Base-by-base conservation (phyloP, 2,888 invertebrate genomes). In the Axea sp. region DNA sequence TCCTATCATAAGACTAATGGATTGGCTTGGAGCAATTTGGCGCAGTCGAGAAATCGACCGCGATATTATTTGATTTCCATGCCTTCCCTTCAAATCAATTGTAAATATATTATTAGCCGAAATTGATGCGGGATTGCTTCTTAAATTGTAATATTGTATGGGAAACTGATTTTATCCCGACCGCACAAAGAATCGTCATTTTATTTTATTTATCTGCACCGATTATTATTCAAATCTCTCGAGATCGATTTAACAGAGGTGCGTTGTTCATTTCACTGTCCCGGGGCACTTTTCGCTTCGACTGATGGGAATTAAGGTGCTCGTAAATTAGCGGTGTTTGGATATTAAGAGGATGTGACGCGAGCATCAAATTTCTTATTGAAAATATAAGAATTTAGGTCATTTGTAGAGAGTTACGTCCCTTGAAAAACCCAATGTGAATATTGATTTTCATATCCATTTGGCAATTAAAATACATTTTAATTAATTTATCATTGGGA, bases 1-100 rank as follows among this genome's bases (percentile, higher is more conserved):
- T 77, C 72, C 57, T 71, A 67, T 60, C 45, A 72, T 67, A 35
- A 76, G 73, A 57, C 77, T 78, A 77, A 78, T 78, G 77, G 77
- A 79, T 78, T 77, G 77, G 68, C 68, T 62, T 28, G 35, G 51
- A 30, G 73, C 57, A 62, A 74, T 69, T 60, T 53, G 67, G 53
- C 41, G 59, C 33, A 60, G 51, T 37, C 43, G 19, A 30, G 19
- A 35, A 68, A 68, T 68, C 68, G 51, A 73, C 62, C 73, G 47
- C 62, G 62, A 41, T 43, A 62, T 73, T 74, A 69, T 74, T 74
- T 69, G 64, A 74, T 69, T 74, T 65, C 59, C 53, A 47, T 62
- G 68, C 69, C 68, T 68, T 53, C 41, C 39, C 53, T 15, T 60
- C 74, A 37, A 74, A 69, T 74, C 74, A 69, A 74, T 74, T 74